Base-by-base conservation (phyloP, 2,113 vertebrate species). In the Glaucidium brasilianum region DNA sequence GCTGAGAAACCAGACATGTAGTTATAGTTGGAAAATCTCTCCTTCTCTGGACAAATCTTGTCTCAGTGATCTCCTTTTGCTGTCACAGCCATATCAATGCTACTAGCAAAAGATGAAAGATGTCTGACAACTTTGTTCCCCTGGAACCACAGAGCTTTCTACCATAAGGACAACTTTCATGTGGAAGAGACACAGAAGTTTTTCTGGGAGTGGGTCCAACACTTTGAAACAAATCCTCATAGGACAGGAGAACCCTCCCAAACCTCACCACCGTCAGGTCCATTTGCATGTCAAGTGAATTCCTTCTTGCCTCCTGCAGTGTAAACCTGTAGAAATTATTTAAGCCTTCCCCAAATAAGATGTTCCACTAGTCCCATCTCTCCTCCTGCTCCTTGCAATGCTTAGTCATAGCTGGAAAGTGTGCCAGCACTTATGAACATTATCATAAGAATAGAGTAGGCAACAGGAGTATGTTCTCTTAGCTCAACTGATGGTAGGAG, bases 201-300 rank as follows among this genome's bases (percentile, higher is more conserved):
- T 97, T 95, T 96, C 96, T 20, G 0, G 94, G 93, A 97, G 19
- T 58, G 45, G 23, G 32, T 96, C 96, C 96, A 94, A 92, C n/a
- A 79, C 92, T 96, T 96, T 94, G 94, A 97, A 96, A 96, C 77
- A 92, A 97, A 94, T 94, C 73, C 58, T 94, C 73, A n/a, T 23
- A 90, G 60, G 73, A 95, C 10, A 90, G 84, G 35, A 90, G 81
- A 93, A 82, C 71, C 45, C 63, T 93, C 71, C 66, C 90, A 96
- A 62, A 88, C 92, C 62, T 95, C 69, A 90, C 84, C 90, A 96
- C 81, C 93, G 94, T 95, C 74, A 75, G 66, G 69, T 73, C 69
- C 62, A 37, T 82, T 73, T 87, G 62, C 77, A 91, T 7, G 9
- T 88, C 95, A 87, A 85, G 89, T 78, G 77, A 91, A 87, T 96